Base-by-base conservation (phyloP, 2,797 vertebrate genomes). In the Halcyon leucocephala region DNA sequence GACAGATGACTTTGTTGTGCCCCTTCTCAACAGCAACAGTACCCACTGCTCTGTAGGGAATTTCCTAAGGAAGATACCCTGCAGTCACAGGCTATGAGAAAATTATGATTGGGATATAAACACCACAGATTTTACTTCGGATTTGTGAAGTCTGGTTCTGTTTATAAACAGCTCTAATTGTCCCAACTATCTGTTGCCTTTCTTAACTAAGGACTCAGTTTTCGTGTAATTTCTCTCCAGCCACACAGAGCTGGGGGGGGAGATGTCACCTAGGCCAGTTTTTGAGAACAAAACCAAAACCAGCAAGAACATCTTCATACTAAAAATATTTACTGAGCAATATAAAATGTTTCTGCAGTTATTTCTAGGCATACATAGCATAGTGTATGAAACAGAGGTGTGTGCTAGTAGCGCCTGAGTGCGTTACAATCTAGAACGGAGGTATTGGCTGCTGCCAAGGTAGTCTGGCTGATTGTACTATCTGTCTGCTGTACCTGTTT, bases 171-270 rank as follows among this genome's bases (percentile, higher is more conserved):
- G 31, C 42, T 90, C 83, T 58, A 82, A 69, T 57, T 89, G 87
- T 62, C 62, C 60, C 66, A 90, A 72, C 39, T 52, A 49, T 51
- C 54, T 49, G 24, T 80, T 87, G 57, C 44, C 19, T 92, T 81
- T 39, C 83, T 92, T 92, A 93, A 92, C 57, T 85, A 51, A 89
- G 70, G 37, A 71, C 46, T 91, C 26, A 28, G 35, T 48, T 14
- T 89, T 94, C 84, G 35, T 22, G 44, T 93, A 3, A 29, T 93
- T 96, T 96, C 55, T 91, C 96, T 96, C 71, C 91, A 95, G 78
- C 89, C 67, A 39, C 9, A 2, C 2, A 4, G 62, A 31, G 31
- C 35, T 71, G 44, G 70, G 49, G 82, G 51, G 55, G 77, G 48
- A 86, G 61, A 28, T 35, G 69, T 14, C 85, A 72, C 61, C 51